Evolutionary conservation across 92 coral and sea anemone genomes (phyloP), one percentile per base, ranked within the genome.

Genomic region (Anthopleura xanthogrammica): DNA sequence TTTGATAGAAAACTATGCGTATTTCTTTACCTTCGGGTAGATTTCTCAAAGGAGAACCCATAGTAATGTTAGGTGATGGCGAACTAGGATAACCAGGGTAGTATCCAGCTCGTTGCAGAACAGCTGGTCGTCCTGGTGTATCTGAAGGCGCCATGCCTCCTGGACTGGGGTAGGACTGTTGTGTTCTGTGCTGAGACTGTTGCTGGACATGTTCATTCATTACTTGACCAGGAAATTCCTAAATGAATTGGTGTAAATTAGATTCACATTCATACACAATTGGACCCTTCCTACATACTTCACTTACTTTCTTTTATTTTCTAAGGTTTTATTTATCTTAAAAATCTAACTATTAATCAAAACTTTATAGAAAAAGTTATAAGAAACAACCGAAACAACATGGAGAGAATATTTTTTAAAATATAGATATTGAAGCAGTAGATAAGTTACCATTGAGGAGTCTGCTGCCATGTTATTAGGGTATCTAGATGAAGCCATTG

Each of bases 31-130:
- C 89, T 64, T 93, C 97, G 23, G 93, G 89, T 56, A 95, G 70
- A 41, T 80, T 92, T 72, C 98, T 88, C 56, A 90, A 40, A 6
- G 94, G 94, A 40, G 95, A 92, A 0, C 95, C 98, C 84, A 95
- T 79, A 16, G 94, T 92, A 64, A 95, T 81, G 29, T 93, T 94
- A 7, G 99, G 99, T 41, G 99, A 97, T 1, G 95, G 92, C 50
- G 99, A 89, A 48, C 91, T 88, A 24, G 88, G 83, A 74, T 57
- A 85, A 5, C 84, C 88, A 23, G 85, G 79, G 36, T 72, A 65
- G 76, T 86, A 85, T 64, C 81, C 80, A 9, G 77, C 60, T 16
- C 78, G 83, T 29, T 58, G 56, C 20, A 57, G 20, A 10, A 65
- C 57, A 2, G 20, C 74, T 5, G 80, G 88, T 57, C 79, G 76